Percentiles rank a stretch among this genome's conserved stretches.
These are phyloP conservation scores for Theocolax elegans DNA, from an alignment of 1,140 invertebrate species.

Conservation along the genomic window DNA sequence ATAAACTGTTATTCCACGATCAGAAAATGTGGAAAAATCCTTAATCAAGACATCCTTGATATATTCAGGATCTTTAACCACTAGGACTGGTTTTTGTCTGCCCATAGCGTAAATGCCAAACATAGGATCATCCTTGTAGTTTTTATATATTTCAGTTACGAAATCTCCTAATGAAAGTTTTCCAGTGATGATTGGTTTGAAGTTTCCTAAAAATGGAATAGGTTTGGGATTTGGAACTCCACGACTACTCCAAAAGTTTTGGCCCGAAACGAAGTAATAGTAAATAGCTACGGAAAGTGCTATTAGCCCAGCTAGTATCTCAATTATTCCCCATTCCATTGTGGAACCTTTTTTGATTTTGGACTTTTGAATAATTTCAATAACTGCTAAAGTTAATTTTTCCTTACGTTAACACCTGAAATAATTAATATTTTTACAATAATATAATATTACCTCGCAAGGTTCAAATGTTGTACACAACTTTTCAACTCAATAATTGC, in stretches of 20 bases:
- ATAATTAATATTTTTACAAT: too few relatives aligned
- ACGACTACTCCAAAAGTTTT: constrained; percentile 56
- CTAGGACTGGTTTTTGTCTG: constrained; percentile 55
- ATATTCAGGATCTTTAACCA: constrained; percentile 63
- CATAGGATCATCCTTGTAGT: constrained; percentile 56
- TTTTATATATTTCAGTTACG: constrained; percentile 41
- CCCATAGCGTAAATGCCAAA: constrained; percentile 64
- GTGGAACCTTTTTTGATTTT: too few relatives aligned
- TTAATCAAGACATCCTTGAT: constrained; percentile 67
- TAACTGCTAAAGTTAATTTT: too few relatives aligned
- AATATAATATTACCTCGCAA: too few relatives aligned
- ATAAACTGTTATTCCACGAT: constrained; percentile 56
- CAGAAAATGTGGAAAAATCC: constrained; percentile 64
- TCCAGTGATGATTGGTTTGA: constrained; percentile 44
- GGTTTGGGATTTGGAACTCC: constrained; percentile 53
- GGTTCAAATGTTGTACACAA: too few relatives aligned
- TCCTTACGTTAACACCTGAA: too few relatives aligned
- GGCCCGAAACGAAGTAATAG: constrained; percentile 24
- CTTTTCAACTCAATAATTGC: too few relatives aligned
- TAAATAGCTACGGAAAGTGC: constrained; percentile 28
- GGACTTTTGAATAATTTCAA: too few relatives aligned
- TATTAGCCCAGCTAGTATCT: constrained; percentile 38
- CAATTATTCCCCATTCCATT: constrained; percentile 23
- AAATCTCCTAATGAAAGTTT: constrained; percentile 40
- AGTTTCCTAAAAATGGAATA: constrained; percentile 53